A percentile compares a stretch with the other conserved stretches of the same genome.
These are phyloP conservation scores for Anthophora plumipes DNA, from an alignment of 2,888 invertebrate species.

Conservation along the genomic window DNA sequence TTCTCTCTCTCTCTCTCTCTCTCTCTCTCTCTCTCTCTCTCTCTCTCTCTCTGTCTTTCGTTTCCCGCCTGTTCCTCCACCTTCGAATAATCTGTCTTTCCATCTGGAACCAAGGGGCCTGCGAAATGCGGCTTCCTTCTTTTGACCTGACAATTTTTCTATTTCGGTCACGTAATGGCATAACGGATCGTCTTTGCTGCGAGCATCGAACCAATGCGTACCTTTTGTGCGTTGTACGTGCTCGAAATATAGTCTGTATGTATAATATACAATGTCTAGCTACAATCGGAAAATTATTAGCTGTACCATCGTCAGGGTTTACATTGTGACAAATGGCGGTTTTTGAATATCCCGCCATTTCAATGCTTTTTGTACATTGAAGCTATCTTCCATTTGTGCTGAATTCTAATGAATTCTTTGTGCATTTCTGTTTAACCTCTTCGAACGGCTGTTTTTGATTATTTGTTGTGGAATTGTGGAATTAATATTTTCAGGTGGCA, in stretches of 20 bases:
- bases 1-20: conserved; percentile 18
- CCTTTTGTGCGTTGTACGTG: conserved; percentile 1
- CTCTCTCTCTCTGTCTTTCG: not conserved
- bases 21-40: conserved; percentile 5
- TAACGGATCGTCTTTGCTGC: conserved; percentile 56
- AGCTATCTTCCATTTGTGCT: no score
- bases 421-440: no score
- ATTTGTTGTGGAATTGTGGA: no score
- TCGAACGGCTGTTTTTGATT: no score
- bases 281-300: conserved; percentile 1
- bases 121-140: conserved; percentile 39
- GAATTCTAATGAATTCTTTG: no score
- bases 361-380: no score
- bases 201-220: conserved; percentile 40
- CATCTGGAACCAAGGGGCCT: conserved; percentile 28
- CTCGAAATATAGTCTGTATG: not conserved
- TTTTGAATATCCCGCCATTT: no score
- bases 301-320: not conserved
- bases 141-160: conserved; percentile 54
- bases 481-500: no score
- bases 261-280: no score
- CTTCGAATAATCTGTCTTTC: conserved; percentile 40
- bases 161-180: conserved; percentile 66
- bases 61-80: conserved; percentile 22
- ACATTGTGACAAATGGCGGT: no score